These are phyloP conservation scores for Brachionus rubens DNA, from an alignment of 1,140 invertebrate genomes.

Conservation along the genomic window DNA sequence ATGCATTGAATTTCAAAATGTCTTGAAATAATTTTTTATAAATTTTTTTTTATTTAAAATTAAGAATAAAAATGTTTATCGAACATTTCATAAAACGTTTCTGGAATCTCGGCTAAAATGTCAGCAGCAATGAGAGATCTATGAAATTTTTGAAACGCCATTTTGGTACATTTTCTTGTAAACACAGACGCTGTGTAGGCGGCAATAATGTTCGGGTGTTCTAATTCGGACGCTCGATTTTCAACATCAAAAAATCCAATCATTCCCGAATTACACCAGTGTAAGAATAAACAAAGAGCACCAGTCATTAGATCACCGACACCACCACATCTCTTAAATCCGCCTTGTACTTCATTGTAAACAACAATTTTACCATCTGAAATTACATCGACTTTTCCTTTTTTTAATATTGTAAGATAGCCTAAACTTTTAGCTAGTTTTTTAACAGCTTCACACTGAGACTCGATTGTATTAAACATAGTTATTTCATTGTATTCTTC, in stretches of 20 bases:
- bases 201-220: conserved; percentile 60
- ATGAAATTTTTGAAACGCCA: conserved; percentile 72
- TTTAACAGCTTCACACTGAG: conserved; percentile 52
- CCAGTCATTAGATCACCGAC: conserved; percentile 91
- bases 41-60: too few relatives aligned
- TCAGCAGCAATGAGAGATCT: conserved; percentile 79
- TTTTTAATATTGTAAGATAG: conserved; percentile 71
- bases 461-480: neutral
- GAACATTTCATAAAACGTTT: conserved; percentile 54
- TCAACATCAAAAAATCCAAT: conserved; percentile 50
- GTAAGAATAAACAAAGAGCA: conserved; percentile 74
- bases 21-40: too few relatives aligned
- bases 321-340: conserved; percentile 84
- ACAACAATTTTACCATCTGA: conserved; percentile 64
- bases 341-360: conserved; percentile 66
- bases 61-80: neutral
- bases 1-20: too few relatives aligned
- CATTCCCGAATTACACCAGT: conserved; percentile 69
- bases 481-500: conserved; percentile 15
- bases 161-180: conserved; percentile 73
- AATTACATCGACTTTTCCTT: conserved; percentile 77
- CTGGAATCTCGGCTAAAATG: conserved; percentile 75
- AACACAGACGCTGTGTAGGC: conserved; percentile 76
- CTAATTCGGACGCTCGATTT: conserved; percentile 51
- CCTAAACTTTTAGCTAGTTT: conserved; percentile 12